Base-by-base conservation (phyloP, 1,140 invertebrate species). In the Drosophila persimilis region DNA sequence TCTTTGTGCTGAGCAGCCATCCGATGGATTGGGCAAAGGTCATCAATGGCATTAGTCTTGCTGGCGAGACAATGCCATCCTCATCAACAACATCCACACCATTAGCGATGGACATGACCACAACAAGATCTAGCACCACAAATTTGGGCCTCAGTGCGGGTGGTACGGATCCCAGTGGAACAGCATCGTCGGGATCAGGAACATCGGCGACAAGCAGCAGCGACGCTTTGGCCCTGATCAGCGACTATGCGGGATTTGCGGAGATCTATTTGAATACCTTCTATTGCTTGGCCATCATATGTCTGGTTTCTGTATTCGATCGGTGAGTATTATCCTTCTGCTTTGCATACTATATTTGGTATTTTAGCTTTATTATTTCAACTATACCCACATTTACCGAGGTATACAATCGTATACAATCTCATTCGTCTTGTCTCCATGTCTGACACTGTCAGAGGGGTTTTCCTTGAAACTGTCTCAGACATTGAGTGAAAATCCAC, bases 241-340 rank as follows among this genome's bases (percentile, higher is more conserved):
- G 83, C 17, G 90, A 91, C 22, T 91, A 91, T 73, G 78, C 80
- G 6, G 73, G 80, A 41, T 91, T 91, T 67, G 89, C 91, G 44
- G 84, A 90, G 51, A 89, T 90, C 20, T 91, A 91, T 52, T 48
- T 90, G 13, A 91, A 91, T 52, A 91, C 91, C 29, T 91, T 91
- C 59, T 91, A 91, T 44, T 91, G 89, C 59, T 71, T 91, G 78
- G 89, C 90, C 7, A 90, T 91, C 31, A 56, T 91, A 13, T 91
- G 91, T 55, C 70, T 91, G 53, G 90, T 91, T 55, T 91, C 91
- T 2, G 84, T 91, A 13, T 90, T 91, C 39, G 91, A 91, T 90
- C 85, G 91, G 91, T 91, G 60, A 90, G 91, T 88, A 48, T 57
- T 39, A 5, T 39, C 35, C 11, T 1, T 39, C 11, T 3, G 31